Base-by-base conservation (phyloP, 2,888 invertebrate genomes). In the Pocota personata region DNA sequence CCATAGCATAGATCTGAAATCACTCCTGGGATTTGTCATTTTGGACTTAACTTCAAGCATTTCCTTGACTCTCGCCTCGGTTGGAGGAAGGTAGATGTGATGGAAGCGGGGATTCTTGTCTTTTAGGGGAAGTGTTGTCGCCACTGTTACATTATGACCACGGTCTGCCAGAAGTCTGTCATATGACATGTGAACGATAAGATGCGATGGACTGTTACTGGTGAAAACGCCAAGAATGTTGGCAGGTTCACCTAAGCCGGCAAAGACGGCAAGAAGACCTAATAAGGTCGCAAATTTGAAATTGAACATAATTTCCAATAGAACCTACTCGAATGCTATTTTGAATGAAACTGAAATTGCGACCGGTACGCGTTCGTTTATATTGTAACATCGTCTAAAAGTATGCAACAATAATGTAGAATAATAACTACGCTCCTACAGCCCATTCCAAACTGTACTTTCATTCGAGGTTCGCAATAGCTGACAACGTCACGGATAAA, bases 101-200 rank as follows among this genome's bases (percentile, higher is more conserved):
- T 90, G 88, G 19, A 90, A 90, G 30, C 88, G 89, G 19, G 89
- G 88, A 75, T 92, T 90, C 2, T 88, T 90, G 1, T 92, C 89
- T 62, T 89, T 90, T 12, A 88, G n/a, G 0, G 72, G 62, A 2
- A 46, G n/a, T 1, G 89, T 71, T 0, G 89, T 89, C 0, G 92
- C 89, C 2, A 92, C 90, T 0, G 92, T 92, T 0, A 92, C 89
- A 87, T 92, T 90, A 78, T 92, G 92, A 0, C 92, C 92, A 32
- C 88, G 79, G 79, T 91, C 91, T 0, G 90, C 90, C 62, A 92
- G 79, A 0, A 89, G 88, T 75, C 90, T 90, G 66, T 89, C 89
- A 3, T 90, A 60, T 0, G 92, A 89, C 90, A 91, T 90, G 37
- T 91, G 90, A 0, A 92, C 89, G 3, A 92, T 91, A 37, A 91